Conservation (phyloP, 2,797 vertebrate genomes). For the Gallinago solitaria region DNA sequence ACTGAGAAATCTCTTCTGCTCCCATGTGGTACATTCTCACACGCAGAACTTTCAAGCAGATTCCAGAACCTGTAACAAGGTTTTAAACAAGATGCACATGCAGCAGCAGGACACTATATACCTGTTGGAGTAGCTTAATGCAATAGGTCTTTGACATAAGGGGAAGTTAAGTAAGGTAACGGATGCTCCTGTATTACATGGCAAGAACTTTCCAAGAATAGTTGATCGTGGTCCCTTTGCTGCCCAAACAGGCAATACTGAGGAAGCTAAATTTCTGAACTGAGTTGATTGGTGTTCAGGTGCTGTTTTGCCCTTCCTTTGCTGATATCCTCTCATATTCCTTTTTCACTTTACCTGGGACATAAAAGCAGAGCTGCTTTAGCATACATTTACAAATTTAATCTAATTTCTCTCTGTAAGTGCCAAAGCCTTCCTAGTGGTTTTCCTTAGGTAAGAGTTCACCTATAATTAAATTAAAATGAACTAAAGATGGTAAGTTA, state of each 20-base stretch:
- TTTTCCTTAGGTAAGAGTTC: background rate
- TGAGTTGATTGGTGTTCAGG: background rate
- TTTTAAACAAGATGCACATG: background rate
- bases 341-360: background rate
- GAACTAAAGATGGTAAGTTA: background rate
- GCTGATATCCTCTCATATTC: background rate
- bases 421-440: background rate
- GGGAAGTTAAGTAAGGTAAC: background rate
- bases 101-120: background rate
- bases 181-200: background rate
- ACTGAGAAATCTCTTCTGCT: background rate
- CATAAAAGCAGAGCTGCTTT: background rate
- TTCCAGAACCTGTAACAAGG: background rate
- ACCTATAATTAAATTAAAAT: background rate
- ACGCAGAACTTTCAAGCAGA: background rate
- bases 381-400: background rate
- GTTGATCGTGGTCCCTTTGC: background rate
- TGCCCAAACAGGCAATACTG: background rate
- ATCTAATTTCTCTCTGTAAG: background rate
- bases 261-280: background rate
- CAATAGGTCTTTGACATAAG: background rate
- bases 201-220: background rate
- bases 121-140: background rate
- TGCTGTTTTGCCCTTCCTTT: background rate
- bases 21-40: fast-evolving